Conservation (phyloP, 2,797 vertebrate genomes). For the Bovichtus diacanthus region DNA sequence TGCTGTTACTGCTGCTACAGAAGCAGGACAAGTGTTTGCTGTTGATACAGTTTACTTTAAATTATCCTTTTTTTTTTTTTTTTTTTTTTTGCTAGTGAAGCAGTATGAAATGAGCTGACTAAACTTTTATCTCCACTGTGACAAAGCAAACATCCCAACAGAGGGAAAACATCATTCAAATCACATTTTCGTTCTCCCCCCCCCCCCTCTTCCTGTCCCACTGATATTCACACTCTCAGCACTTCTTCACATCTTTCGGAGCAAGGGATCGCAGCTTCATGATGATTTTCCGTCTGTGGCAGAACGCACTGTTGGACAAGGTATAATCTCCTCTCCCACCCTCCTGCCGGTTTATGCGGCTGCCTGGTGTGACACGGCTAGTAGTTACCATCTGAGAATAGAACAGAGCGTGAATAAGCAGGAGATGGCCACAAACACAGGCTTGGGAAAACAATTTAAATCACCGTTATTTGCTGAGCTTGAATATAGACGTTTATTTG, state of each 20-base stretch:
- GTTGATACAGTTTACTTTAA: slow-evolving; percentile 9
- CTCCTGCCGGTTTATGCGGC: not conserved
- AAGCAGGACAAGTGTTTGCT: not conserved
- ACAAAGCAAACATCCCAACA: slow-evolving; percentile 42
- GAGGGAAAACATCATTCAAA: slow-evolving; percentile 27
- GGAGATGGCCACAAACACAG: slow-evolving; percentile 37
- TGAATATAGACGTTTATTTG: slow-evolving; percentile 33
- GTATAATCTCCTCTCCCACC: slow-evolving; percentile 67
- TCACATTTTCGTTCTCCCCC: slow-evolving; percentile 20
- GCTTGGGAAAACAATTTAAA: slow-evolving; percentile 23
- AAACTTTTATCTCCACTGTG: not conserved
- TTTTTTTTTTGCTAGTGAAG: slow-evolving; percentile 38
- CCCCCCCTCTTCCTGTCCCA: slow-evolving; percentile 1
- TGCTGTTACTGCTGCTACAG: not conserved
- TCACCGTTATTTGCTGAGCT: slow-evolving; percentile 52
- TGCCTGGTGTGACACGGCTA: slow-evolving; percentile 14
- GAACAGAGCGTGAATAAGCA: slow-evolving; percentile 19
- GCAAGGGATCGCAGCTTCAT: slow-evolving; percentile 94
- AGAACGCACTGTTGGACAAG: slow-evolving; percentile 93
- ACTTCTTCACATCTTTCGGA: slow-evolving; percentile 95
- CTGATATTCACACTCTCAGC: slow-evolving; percentile 76
- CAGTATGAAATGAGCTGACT: slow-evolving; percentile 51
- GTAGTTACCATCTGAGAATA: slow-evolving; percentile 53
- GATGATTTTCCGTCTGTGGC: slow-evolving; percentile 94
- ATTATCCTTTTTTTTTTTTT: slow-evolving; percentile 10